Percentiles rank a stretch among this genome's conserved stretches.
Evolutionary conservation across 2,797 vertebrate genomes (phyloP).

Genomic region (Spea hammondii): DNA sequence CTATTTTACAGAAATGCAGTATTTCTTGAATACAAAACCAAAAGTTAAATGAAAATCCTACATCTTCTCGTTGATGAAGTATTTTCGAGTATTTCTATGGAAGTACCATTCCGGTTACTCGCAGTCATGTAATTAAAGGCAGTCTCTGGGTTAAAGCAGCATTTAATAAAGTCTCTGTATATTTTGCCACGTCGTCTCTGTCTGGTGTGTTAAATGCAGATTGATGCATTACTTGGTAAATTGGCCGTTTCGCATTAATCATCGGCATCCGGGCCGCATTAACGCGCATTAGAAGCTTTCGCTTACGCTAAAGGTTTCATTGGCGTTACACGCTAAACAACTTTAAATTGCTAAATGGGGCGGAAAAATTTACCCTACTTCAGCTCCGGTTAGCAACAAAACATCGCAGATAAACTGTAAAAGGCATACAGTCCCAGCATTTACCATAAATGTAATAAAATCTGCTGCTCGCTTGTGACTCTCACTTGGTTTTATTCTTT

Average conservation of each 20-base stretch:
- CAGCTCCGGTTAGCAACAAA: constrained; percentile 5
- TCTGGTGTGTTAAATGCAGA: background rate
- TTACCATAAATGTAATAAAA: too few species aligned
- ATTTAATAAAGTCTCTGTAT: constrained; percentile 95
- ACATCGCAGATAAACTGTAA: too few species aligned
- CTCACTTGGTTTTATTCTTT: too few species aligned
- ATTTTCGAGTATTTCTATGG: constrained; percentile 79
- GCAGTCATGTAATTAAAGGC: constrained; percentile 78
- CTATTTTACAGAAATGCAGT: constrained; percentile 64
- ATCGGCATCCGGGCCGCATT: background rate
- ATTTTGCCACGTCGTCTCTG: constrained; percentile 63
- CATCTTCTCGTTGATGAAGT: constrained; percentile 68
- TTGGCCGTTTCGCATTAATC: background rate
- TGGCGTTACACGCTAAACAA: background rate
- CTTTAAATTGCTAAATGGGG: constrained; percentile 9
- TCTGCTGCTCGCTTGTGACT: too few species aligned
- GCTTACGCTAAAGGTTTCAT: background rate
- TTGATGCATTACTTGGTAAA: constrained; percentile 8
- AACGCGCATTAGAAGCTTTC: too few species aligned
- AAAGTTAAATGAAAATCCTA: constrained; percentile 58
- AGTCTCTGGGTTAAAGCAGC: constrained; percentile 81
- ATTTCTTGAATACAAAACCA: constrained; percentile 55
- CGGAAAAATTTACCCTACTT: constrained; percentile 8
- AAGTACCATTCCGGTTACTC: constrained; percentile 87
- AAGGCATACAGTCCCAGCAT: too few species aligned